Base-by-base conservation (phyloP, 2,113 vertebrate species). In the Haliaeetus leucogaster region DNA sequence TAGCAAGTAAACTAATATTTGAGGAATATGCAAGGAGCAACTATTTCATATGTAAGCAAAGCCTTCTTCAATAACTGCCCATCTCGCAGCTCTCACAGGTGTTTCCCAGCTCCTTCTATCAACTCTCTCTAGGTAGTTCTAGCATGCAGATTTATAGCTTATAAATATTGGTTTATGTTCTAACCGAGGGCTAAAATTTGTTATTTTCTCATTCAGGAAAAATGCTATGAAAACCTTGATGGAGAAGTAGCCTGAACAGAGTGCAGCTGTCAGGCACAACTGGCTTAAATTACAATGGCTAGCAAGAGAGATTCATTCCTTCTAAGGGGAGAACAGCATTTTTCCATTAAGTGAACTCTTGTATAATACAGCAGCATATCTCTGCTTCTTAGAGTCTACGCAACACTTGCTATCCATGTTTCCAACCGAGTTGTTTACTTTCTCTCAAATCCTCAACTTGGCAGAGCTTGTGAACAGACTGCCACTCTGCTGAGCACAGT, bases 341-440 rank as follows among this genome's bases (percentile, higher is more conserved):
- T 96, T 96, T 91, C 91, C 89, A 91, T 96, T 93, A 96, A 87
- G 84, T 66, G 81, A 95, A 93, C 91, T 93, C 84, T 43, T 81
- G 86, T 95, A 90, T 93, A 96, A 96, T 90, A 82, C 18, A 96
- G 89, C 82, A 94, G 78, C 91, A 83, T 72, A 63, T 94, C 95
- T 96, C 93, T 86, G 62, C 84, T 91, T 48, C 95, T 90, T 50
- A 9, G 23, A 95, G 62, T 7, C 76, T 36, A 43, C 13, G 40
- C 74, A 82, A 47, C 11, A 5, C 94, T 88, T 59, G 84, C 84
- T 91, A 40, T 36, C 94, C 66, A 0, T 55, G 81, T 95, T 97
- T 95, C 95, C 95, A 95, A 61, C 70, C 0, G 58, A 95, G 91
- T 86, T 96, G 94, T 97, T 97, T 95, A 96, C 91, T 95, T 91